Base-by-base conservation (phyloP, 2,888 invertebrate species). In the Drosophila picticornis region DNA sequence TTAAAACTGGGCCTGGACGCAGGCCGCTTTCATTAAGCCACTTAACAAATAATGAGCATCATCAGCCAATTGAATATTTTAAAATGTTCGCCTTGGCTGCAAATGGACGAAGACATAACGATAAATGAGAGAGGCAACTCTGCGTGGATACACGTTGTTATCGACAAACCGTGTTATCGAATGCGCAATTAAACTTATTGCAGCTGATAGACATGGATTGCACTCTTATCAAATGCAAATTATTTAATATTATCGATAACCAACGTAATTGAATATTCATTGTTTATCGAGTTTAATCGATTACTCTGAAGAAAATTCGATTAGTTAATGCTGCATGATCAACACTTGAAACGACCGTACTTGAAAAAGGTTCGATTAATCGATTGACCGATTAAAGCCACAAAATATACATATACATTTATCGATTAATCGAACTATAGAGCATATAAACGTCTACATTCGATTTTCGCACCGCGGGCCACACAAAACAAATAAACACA, bases 41-140 rank as follows among this genome's bases (percentile, higher is more conserved):
- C 91, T 90, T 85, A 88, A 91, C 90, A 89, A 89, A 91, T 88
- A 89, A 90, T 85, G 86, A 25, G 62, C 68, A 91, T 88, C 90
- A 85, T 84, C 82, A 46, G 65, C 66, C 75, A 80, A 83, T 83
- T 90, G 79, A 85, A 88, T 88, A 85, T 85, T 87, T 90, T 66
- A 88, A 83, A 76, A 63, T 63, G 51, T 56, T 61, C 57, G 50
- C 7, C 56, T 22, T 72, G 62, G 48, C 60, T 66, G 60, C 22
- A 4, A 46, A 46, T 9, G 16, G 46, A 16, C 4, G 16, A 46
- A 13, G 46, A 46, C 43, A 22, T 1, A 13, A 11, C 22, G 46
- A 27, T 25, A 36, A 27, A 13, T 34, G 53, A 2, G 53, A 6
- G 36, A 36, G n/a, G 25, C 19, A 36, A 19, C 2, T 19, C 5